Conservation (phyloP, 2,888 invertebrate genomes). For the Standfussiana lucernea region DNA sequence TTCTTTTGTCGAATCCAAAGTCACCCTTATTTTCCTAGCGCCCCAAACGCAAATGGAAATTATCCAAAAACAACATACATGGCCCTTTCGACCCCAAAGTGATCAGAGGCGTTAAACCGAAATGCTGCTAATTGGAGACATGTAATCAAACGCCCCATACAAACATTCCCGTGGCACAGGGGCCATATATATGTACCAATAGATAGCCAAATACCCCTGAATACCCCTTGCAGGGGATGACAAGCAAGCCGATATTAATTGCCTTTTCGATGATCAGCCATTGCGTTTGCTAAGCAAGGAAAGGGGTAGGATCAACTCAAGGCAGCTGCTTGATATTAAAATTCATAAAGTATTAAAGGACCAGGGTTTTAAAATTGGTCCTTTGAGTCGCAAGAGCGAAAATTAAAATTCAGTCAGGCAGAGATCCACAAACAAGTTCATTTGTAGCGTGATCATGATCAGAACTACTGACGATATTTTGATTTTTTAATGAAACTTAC, state of each 20-base stretch:
- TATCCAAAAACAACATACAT: constrained; percentile 52
- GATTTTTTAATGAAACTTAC: background rate
- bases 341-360: constrained; percentile 27
- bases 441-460: background rate
- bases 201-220: constrained; percentile 20
- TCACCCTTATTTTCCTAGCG: constrained; percentile 10
- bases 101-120: constrained; percentile 51
- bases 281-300: constrained; percentile 33
- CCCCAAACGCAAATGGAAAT: constrained; percentile 30
- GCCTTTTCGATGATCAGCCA: constrained; percentile 41
- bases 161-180: constrained; percentile 40
- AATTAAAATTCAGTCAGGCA: background rate
- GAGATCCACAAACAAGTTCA: background rate
- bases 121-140: constrained; percentile 50
- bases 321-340: constrained; percentile 29
- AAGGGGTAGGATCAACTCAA: constrained; percentile 27
- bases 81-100: constrained; percentile 36
- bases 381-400: constrained; percentile 7
- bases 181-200: constrained; percentile 21
- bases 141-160: constrained; percentile 54
- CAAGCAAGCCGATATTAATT: constrained; percentile 53
- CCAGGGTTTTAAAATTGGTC: constrained; percentile 26
- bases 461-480: background rate
- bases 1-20: background rate
- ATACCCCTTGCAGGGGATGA: constrained; percentile 13